phyloP scores from a whole-genome alignment of 2,797 vertebrate species.

The Protosalanx chinensis region DNA sequence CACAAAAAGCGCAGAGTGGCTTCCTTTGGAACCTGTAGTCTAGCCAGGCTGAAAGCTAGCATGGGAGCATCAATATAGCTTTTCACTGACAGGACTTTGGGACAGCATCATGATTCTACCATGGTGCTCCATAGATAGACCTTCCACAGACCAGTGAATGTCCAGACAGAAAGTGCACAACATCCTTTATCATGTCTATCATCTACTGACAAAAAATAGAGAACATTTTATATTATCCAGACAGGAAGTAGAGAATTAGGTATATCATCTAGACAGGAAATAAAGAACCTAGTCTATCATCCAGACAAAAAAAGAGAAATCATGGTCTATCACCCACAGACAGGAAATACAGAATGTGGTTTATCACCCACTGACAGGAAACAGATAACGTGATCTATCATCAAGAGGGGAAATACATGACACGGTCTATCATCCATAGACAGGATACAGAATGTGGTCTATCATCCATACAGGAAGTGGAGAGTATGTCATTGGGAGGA shows the following conservation, averaged over 20 bases:
- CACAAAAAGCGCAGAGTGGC: neutral
- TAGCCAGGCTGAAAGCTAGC: neutral
- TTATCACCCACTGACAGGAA: neutral
- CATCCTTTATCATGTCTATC: neutral
- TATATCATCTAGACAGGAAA: no score
- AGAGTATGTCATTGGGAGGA: neutral
- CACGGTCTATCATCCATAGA: no score
- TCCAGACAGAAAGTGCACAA: no score
- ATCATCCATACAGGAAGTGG: no score
- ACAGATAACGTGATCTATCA: no score
- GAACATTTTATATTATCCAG: neutral
- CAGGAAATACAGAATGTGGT: neutral
- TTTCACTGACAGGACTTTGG: neutral
- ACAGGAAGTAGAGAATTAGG: no score
- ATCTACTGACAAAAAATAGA: neutral
- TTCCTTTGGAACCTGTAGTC: neutral
- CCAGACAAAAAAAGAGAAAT: no score
- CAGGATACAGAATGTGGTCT: no score
- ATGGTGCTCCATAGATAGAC: neutral
- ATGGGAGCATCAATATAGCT: neutral
- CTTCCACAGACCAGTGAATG: no score
- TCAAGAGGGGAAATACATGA: no score
- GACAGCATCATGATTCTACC: neutral
- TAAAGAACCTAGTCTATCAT: no score
- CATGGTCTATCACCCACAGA: neutral